Base-by-base conservation (phyloP, 2,113 vertebrate species). In the Cephalopholis sonnerati region DNA sequence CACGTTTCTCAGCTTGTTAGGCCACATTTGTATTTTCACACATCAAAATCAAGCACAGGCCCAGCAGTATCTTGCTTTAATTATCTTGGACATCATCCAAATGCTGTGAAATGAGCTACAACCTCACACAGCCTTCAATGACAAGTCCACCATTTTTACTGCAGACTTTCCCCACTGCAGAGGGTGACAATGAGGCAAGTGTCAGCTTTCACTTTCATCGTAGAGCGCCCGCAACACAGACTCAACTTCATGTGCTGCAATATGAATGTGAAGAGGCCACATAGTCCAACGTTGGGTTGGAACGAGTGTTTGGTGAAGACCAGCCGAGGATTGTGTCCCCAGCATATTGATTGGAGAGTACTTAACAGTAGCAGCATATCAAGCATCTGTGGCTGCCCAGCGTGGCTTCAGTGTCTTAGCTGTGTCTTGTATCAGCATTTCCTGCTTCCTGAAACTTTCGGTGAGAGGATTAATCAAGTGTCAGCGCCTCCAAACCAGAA, bases 111-210 rank as follows among this genome's bases (percentile, higher is more conserved):
- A 50, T 16, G 36, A 53, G 29, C 29, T 41, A 44, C 18, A 27
- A 41, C 9, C 68, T 66, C 62, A 41, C 39, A 44, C 53, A 50
- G 70, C 58, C 32, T 48, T 66, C 48, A 75, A 41, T 20, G 55
- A 75, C 22, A 66, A 5, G 22, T 66, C 62, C 50, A 46, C 41
- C 50, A 72, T 75, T 57, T 81, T 83, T 6, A 59, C 73, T 81
- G 84, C 57, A 29, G 51, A 66, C 36, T 86, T 61, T 63, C 17
- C 11, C 29, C 59, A 57, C 74, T 78, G 80, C 80, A 74, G 83
- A 79, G 58, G 64, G 72, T 29, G 73, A 39, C 59, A 41, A 48
- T 25, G 17, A 27, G 18, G 32, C 65, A 73, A 59, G 67, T 59
- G 76, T 50, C 64, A 39, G 51, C 22, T 73, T 73, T 74, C 53